These are phyloP conservation scores for Psilopogon haemacephalus DNA, from an alignment of 2,113 vertebrate species.

Conservation along the genomic window DNA sequence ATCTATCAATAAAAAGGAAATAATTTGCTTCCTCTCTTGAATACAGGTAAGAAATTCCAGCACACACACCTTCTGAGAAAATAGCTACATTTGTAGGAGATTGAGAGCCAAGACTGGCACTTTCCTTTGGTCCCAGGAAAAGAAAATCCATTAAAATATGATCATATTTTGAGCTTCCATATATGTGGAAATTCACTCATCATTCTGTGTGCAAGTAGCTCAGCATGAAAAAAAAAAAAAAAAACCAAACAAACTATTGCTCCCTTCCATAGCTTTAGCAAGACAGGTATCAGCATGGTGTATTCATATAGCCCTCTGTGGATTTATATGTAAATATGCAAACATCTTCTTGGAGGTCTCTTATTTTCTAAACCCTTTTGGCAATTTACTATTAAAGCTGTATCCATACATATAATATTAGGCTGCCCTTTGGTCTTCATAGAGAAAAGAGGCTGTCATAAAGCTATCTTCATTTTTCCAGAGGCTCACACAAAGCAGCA, in stretches of 20 bases:
- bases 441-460: conserved; percentile 14
- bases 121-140: neutral
- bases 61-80: neutral
- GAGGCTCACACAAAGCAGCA: conserved; percentile 20
- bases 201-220: neutral
- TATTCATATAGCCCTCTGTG: conserved; percentile 6
- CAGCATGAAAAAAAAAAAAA: neutral
- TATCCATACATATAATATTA: neutral
- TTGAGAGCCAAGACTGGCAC: neutral
- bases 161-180: neutral
- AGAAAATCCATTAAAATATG: neutral
- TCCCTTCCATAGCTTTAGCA: conserved; percentile 27
- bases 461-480: conserved; percentile 33
- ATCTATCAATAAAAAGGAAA: neutral
- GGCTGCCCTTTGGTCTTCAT: conserved; percentile 24
- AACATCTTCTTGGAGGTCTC: conserved; percentile 38
- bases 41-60: neutral
- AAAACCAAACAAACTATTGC: neutral
- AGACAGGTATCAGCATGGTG: conserved; percentile 11
- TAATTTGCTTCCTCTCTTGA: neutral
- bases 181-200: conserved; percentile 5
- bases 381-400: conserved; percentile 45
- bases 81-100: neutral
- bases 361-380: conserved; percentile 36
- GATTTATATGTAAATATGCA: conserved; percentile 52